phyloP scores from a whole-genome alignment of 1,140 invertebrate species.

The Bradynema listronoti region DNA sequence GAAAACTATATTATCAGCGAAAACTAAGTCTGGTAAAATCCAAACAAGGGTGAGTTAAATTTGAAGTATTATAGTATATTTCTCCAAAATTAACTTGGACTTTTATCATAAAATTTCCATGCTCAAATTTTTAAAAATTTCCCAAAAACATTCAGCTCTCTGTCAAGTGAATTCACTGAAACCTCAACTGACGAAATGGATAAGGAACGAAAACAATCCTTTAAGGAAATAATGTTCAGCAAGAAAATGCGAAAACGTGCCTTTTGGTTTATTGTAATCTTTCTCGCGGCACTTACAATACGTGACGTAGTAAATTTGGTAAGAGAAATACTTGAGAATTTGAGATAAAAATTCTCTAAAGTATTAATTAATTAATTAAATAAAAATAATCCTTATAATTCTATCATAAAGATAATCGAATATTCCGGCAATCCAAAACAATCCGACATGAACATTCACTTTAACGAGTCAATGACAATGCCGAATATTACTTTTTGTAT shows the following conservation, averaged over 20 bases:
- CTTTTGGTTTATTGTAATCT: constrained; percentile 54
- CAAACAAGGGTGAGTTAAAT: too few relatives aligned
- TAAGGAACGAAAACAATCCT: constrained; percentile 12
- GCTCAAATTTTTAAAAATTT: background rate
- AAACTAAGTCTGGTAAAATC: too few relatives aligned
- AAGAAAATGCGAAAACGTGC: constrained; percentile 43
- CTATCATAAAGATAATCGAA: constrained; percentile 31
- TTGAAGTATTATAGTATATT: too few relatives aligned
- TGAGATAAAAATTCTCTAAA: constrained; percentile 2
- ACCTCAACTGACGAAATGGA: too few relatives aligned
- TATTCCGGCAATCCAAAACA: constrained; percentile 38
- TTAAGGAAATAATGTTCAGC: constrained; percentile 34
- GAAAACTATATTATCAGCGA: too few relatives aligned
- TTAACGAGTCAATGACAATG: constrained; percentile 44
- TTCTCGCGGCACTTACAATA: constrained; percentile 49
- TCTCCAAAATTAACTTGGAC: too few relatives aligned
- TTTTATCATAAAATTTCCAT: too few relatives aligned
- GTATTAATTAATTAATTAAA: too few relatives aligned
- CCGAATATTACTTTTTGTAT: constrained; percentile 49
- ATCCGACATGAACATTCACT: constrained; percentile 43
- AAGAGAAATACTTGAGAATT: constrained; percentile 13
- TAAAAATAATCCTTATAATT: background rate
- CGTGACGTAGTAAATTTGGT: constrained; percentile 53
- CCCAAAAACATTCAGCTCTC: background rate
- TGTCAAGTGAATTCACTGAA: too few relatives aligned